phyloP scores from a whole-genome alignment of 2,797 vertebrate genomes.

The Chrysocyon brachyurus region DNA sequence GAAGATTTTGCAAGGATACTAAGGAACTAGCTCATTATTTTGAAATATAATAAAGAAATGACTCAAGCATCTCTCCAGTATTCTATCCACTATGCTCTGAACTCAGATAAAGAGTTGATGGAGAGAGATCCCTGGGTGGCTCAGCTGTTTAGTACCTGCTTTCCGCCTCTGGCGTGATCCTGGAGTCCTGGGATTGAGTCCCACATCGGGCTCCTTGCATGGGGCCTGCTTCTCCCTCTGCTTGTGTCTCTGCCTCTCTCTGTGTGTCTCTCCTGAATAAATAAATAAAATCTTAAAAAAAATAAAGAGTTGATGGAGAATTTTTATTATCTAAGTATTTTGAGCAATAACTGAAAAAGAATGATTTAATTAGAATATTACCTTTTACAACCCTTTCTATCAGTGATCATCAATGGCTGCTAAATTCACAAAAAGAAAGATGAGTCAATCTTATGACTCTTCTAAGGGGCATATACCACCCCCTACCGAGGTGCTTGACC shows the following conservation, averaged over 20 bases:
- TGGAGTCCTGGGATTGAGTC: no score
- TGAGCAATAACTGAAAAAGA: not conserved
- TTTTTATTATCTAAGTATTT: not conserved
- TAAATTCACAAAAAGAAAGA: not conserved
- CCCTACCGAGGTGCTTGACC: not conserved
- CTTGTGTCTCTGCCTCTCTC: no score
- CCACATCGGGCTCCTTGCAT: no score
- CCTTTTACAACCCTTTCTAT: not conserved
- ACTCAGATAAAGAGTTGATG: not conserved
- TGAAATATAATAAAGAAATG: not conserved
- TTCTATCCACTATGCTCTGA: not conserved
- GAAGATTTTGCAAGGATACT: not conserved
- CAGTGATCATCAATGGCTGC: not conserved
- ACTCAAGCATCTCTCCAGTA: not conserved
- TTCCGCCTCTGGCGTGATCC: no score
- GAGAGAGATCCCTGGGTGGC: no score
- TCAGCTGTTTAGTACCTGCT: no score
- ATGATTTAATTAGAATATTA: not conserved
- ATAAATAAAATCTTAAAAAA: no score
- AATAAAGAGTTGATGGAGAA: not conserved
- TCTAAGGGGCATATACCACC: not conserved
- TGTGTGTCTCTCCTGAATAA: no score
- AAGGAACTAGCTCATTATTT: not conserved
- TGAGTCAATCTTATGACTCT: not conserved
- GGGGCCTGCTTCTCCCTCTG: no score